Conservation (phyloP, 1,140 invertebrate genomes). For the Teleogryllus occipitalis region DNA sequence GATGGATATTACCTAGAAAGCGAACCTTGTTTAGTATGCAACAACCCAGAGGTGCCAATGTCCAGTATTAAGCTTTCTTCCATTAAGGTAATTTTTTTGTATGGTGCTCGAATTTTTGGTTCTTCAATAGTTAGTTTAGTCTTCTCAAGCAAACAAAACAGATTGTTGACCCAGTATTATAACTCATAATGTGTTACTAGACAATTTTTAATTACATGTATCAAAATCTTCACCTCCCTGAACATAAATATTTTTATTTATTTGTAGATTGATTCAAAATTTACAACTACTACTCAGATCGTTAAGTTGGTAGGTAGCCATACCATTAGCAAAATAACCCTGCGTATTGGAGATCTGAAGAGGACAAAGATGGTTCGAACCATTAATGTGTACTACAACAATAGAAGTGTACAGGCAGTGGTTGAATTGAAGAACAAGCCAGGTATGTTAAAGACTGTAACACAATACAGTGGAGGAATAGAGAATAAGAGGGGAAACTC, state of each 20-base stretch:
- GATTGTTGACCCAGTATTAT: not conserved
- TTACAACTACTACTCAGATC: conserved; percentile 95
- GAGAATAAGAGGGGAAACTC: too few relatives aligned
- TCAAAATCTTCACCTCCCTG: too few relatives aligned
- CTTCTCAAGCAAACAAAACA: not conserved
- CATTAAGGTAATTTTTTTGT: conserved; percentile 56
- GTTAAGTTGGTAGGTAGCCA: conserved; percentile 92
- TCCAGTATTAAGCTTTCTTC: conserved; percentile 85
- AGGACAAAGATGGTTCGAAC: conserved; percentile 94
- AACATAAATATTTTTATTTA: too few relatives aligned
- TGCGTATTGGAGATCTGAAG: conserved; percentile 91
- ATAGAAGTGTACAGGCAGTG: conserved; percentile 88
- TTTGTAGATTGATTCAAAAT: conserved; percentile 79
- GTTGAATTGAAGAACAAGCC: conserved; percentile 95
- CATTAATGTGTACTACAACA: conserved; percentile 96
- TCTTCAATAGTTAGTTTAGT: not conserved
- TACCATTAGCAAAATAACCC: conserved; percentile 87
- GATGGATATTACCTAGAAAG: conserved; percentile 96
- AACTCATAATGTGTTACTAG: too few relatives aligned
- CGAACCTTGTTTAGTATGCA: conserved; percentile 94
- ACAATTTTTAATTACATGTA: too few relatives aligned
- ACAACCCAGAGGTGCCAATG: conserved; percentile 92
- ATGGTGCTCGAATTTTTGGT: not conserved
- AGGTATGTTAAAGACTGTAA: conserved; percentile 26
- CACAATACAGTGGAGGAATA: too few relatives aligned